phyloP scores from a whole-genome alignment of 2,113 vertebrate species.

The Upupa epops region DNA sequence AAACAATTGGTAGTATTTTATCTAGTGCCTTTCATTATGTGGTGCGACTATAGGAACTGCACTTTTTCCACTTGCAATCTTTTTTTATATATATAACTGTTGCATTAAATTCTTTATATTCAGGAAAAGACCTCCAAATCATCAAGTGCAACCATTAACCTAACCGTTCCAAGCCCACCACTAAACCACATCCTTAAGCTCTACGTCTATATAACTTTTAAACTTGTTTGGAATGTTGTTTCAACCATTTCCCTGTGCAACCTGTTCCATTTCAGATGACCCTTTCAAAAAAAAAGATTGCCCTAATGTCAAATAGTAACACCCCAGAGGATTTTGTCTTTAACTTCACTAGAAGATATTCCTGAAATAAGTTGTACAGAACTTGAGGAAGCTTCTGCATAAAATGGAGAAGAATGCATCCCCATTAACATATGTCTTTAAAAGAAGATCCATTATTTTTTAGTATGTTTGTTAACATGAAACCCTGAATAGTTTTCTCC shows the following conservation, averaged over 20 bases:
- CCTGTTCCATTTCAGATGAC: no score
- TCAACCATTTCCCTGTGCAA: no score
- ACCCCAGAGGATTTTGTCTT: neutral
- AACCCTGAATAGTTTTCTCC: neutral
- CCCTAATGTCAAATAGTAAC: no score
- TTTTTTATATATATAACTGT: no score
- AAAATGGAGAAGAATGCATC: accelerated
- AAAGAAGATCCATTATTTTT: accelerated
- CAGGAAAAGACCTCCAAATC: no score
- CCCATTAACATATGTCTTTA: accelerated
- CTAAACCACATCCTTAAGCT: no score
- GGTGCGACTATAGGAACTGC: neutral
- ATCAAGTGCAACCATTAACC: no score
- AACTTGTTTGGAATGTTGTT: no score
- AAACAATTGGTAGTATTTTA: neutral
- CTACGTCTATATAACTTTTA: no score
- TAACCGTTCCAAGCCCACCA: no score
- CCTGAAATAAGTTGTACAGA: neutral
- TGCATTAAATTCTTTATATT: no score
- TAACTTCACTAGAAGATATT: neutral
- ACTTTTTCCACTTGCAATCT: neutral
- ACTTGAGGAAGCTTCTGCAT: neutral
- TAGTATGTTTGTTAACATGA: accelerated
- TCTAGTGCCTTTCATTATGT: neutral
- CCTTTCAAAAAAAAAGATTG: no score